These are phyloP conservation scores for Brachypodius melanocephalos DNA, from an alignment of 2,113 vertebrate species.

Conservation along the genomic window DNA sequence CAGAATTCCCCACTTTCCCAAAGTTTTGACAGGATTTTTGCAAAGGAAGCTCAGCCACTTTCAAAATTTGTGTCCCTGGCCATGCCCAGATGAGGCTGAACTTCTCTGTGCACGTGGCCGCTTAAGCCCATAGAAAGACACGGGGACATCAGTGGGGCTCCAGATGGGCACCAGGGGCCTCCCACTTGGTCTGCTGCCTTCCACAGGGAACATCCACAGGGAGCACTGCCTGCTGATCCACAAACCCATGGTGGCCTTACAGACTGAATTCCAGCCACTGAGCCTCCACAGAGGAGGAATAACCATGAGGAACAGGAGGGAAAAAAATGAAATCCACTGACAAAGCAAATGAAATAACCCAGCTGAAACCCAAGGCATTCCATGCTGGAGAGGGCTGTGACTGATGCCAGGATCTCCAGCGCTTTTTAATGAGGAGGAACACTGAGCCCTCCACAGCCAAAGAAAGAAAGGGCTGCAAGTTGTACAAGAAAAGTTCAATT, in stretches of 20 bases:
- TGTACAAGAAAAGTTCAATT: not conserved
- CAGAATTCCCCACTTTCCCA: not conserved
- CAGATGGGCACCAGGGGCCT: not conserved
- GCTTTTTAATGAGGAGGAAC: not conserved
- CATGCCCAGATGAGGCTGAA: not conserved
- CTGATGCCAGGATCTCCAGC: not conserved
- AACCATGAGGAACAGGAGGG: accelerated
- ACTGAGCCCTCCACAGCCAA: not conserved
- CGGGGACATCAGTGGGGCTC: not conserved
- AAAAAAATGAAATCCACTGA: not conserved
- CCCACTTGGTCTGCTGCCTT: not conserved
- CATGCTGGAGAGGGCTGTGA: not conserved
- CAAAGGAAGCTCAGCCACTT: not conserved
- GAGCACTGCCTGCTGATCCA: not conserved
- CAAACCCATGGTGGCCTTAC: not conserved
- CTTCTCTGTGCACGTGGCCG: not conserved
- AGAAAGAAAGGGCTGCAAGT: accelerated
- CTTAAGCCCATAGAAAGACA: not conserved
- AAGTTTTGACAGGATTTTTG: not conserved
- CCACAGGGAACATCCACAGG: not conserved
- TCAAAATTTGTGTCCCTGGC: not conserved
- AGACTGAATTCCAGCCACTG: not conserved
- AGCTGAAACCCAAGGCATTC: not conserved
- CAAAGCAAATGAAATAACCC: not conserved
- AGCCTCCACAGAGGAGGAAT: not conserved